Evolutionary conservation across 2,797 vertebrate species (phyloP).

Genomic region (Thripadectes ignobilis): DNA sequence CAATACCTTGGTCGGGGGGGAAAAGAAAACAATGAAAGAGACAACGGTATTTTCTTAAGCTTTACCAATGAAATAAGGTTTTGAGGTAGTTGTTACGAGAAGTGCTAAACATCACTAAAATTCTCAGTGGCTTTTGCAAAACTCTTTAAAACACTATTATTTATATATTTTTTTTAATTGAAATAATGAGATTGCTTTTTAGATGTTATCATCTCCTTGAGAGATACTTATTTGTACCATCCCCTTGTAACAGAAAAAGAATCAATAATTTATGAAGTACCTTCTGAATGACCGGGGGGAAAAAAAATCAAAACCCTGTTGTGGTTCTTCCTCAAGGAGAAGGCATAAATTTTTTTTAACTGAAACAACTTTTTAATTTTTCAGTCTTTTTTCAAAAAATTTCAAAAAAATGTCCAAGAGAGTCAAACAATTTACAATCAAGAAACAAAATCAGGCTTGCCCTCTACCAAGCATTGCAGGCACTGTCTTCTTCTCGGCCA

Average conservation of each 20-base stretch:
- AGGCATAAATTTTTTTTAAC: background rate
- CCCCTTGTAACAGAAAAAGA: background rate
- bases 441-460: background rate
- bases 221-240: background rate
- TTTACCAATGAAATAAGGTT: background rate
- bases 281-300: background rate
- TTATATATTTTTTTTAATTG: background rate
- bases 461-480: background rate
- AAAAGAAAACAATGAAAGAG: background rate
- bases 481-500: background rate
- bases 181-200: background rate
- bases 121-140: background rate
- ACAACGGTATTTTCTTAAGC: background rate
- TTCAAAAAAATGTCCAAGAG: background rate
- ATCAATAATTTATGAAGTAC: background rate
- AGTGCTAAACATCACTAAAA: background rate
- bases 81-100: background rate
- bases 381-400: background rate
- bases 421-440: background rate
- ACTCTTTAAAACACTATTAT: background rate
- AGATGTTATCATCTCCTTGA: background rate
- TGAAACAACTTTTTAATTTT: background rate
- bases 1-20: fast-evolving
- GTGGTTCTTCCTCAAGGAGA: background rate
- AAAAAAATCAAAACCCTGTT: background rate